Evolutionary conservation across 2,888 invertebrate species (phyloP), one percentile per base, ranked within the genome.

Genomic region (Mesorhabditis belari): DNA sequence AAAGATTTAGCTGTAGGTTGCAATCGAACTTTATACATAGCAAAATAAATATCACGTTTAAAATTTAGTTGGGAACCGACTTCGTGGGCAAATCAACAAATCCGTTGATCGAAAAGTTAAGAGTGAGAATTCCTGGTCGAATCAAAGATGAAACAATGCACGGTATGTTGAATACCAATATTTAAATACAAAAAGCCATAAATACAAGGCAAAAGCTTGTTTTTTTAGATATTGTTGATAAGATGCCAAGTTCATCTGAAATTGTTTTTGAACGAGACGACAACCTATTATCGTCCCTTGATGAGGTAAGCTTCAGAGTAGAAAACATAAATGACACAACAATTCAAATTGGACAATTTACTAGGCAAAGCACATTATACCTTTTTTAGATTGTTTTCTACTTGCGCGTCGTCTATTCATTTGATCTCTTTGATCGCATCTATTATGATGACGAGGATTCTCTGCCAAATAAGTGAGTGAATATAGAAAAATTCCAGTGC

Each of bases 361-460:
- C 21, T 6, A 21, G 21, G 17, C 19, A 51, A 19, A 54, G 54
- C 12, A 27, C 2, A 6, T n/a, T 9, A 6, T 50, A 21, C 9
- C 9, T 9, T 6, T 9, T 50, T 50, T 9, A 60, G 55, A 86
- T 99, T 63, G 87, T 99, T 56, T 82, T 96, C 57, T 99, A 99
- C 82, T 84, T 99, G 76, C 87, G 98, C 55, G 87, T 98, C 53
- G 98, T 99, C 0, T 95, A 99, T 83, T 96, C 96, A 0, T 90
- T 98, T 58, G 98, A 99, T 83, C 99, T 92, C 82, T 99, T 99
- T 84, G 95, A 95, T 84, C 93, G 93, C 80, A 93, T 92, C 80
- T 96, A 98, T 81, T 99, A 99, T 83, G 93, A 95, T 0, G 93
- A 94, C 77, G 98, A 99, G 83, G 98, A 99, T 82, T 94, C 95